phyloP scores from a whole-genome alignment of 2,113 vertebrate species.

The Triplophysa rosa region DNA sequence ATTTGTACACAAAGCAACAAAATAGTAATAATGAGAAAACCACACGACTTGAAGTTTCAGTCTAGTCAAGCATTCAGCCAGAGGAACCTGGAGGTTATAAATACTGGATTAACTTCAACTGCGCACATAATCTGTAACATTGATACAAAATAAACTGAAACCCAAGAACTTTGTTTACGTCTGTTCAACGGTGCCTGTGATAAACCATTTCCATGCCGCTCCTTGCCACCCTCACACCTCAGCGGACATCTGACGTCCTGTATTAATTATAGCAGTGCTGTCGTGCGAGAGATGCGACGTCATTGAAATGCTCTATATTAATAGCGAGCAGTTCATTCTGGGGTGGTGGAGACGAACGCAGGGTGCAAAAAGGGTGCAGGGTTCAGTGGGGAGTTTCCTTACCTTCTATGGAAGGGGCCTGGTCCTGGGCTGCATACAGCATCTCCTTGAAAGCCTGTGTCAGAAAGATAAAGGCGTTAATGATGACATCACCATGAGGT shows the following conservation, averaged over 20 bases:
- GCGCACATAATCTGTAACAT: background rate
- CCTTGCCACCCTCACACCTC: conserved; percentile 29
- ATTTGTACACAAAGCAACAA: background rate
- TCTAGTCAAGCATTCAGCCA: background rate
- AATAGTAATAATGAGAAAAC: background rate
- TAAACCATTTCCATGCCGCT: conserved; percentile 56
- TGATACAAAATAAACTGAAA: conserved; percentile 36
- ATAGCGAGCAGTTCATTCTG: conserved; percentile 46
- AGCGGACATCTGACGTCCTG: conserved; percentile 40
- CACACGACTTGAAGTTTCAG: background rate
- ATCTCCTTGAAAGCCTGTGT: conserved; percentile 95
- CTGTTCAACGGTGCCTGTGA: conserved; percentile 1
- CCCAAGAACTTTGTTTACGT: conserved; percentile 64
- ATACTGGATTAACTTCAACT: background rate
- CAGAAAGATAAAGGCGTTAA: conserved; percentile 51
- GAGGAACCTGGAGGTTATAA: background rate
- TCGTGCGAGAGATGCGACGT: conserved; percentile 10
- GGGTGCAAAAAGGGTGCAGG: background rate
- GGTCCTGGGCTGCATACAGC: conserved; percentile 97
- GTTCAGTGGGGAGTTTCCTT: conserved; percentile 63
- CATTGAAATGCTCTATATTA: conserved; percentile 49
- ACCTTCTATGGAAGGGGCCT: conserved; percentile 98
- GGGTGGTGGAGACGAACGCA: background rate
- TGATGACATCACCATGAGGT: background rate
- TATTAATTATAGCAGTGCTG: conserved; percentile 65